These are phyloP conservation scores for Lacanobia oleracea DNA, from an alignment of 2,888 invertebrate genomes.

Conservation along the genomic window DNA sequence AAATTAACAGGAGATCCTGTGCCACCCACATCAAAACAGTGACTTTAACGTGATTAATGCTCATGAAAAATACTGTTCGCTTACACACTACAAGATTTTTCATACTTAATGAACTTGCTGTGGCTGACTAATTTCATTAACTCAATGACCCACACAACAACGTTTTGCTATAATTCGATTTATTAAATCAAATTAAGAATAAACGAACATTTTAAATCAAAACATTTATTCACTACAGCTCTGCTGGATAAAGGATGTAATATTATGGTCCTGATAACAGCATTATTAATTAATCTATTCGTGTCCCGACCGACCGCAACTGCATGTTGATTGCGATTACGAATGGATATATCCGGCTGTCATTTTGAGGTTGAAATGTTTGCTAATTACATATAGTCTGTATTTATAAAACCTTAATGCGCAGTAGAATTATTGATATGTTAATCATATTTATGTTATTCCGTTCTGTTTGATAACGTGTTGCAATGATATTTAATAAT, in stretches of 20 bases:
- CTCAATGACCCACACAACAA: not conserved
- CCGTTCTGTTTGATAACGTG: not conserved
- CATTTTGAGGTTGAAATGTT: conserved; percentile 25
- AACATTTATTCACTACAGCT: not conserved
- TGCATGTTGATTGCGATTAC: conserved; percentile 32
- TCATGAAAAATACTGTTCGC: not conserved
- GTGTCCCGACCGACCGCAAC: conserved; percentile 7
- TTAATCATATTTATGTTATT: not conserved
- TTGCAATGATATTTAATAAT: not conserved
- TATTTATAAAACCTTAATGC: not conserved
- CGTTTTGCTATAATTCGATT: not conserved
- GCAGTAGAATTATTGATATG: not conserved
- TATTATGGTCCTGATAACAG: conserved; percentile 1
- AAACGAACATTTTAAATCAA: not conserved
- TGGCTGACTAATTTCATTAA: not conserved
- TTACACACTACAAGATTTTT: not conserved
- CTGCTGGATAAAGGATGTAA: not conserved
- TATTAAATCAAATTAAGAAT: not conserved
- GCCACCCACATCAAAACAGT: not conserved
- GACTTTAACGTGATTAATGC: not conserved
- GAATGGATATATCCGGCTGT: conserved; percentile 12
- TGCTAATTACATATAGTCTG: conserved; percentile 10
- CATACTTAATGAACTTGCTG: not conserved
- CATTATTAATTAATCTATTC: conserved; percentile 31
- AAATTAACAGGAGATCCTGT: not conserved